Base-by-base conservation (phyloP, 53 echinoderm and acorn worm species). In the Hippasteria phrygiana region DNA sequence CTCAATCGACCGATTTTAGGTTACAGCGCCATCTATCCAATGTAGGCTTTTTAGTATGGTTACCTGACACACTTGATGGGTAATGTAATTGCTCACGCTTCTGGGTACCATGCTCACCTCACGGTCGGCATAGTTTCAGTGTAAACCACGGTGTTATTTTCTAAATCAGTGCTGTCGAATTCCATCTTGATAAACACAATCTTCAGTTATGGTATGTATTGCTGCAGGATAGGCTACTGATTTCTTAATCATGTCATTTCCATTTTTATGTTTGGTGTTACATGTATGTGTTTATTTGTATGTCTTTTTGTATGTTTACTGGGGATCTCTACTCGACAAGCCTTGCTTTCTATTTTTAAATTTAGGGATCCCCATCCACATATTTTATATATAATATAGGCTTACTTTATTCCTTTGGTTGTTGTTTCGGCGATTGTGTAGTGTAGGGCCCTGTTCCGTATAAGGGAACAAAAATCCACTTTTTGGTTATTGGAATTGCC, bases 111-210 rank as follows among this genome's bases (percentile, higher is more conserved):
- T 1, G 5, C 36, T 32, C 27, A 0, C 31, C 29, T 0, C 38
- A 47, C 26, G 53, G 87, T 87, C 72, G 87, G 87, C 87, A 87
- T 87, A 87, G 87, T 87, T 87, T 48, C 87, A 73, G 72, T 54
- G 74, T 87, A 87, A 87, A 87, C 87, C 29, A 87, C 18, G 54
- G 26, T 3, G 48, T 18, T 32, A 46, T 75, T 13, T 29, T 32
- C 0, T 14, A 13, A 28, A 46, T 46, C 16, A 24, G 46, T 40
- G 7, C 37, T 31, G 7, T 17, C 16, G 18, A 27, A 65, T 45
- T 72, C 22, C 39, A 72, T 42, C 51, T n/a, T 34, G 18, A 43
- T 29, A 76, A 54, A 37, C 67, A 16, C 18, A 1, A 67, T 34
- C 32, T 54, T 28, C 76, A 17, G 51, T 48, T 31, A 76, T 76